Base-by-base conservation (phyloP, 2,797 vertebrate species). In the Argya squamiceps region DNA sequence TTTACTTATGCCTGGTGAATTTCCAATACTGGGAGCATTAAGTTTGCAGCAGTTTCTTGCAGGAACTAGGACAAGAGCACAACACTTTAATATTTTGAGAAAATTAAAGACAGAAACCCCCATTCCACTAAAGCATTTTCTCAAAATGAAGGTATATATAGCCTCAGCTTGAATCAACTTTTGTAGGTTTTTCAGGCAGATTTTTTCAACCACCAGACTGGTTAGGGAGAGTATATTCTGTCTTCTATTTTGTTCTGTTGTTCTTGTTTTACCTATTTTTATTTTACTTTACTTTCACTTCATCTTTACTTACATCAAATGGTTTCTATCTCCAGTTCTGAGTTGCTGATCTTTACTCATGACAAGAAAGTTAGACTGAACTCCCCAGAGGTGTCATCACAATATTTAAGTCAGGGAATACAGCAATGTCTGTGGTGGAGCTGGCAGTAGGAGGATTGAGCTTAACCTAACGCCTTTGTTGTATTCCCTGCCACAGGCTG, bases 351-450 rank as follows among this genome's bases (percentile, higher is more conserved):
- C 20, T 39, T 78, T 75, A 10, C 9, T 82, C 29, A 22, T 11
- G 32, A 74, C 18, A 3, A 55, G 14, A 68, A 73, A 55, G 62
- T 60, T 3, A 37, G 22, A 37, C 24, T 26, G 20, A 56, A 49
- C 37, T 30, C 69, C 37, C 22, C 43, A 88, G 63, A 43, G 16
- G 6, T 46, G 16, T 21, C 29, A 68, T 23, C 26, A 23, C 64
- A 21, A 53, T 20, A 21, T 10, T 15, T 15, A 39, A 65, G 18
- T 3, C 34, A 4, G 12, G 22, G 27, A 62, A 34, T 14, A 24
- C 16, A 52, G 14, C 36, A 65, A 23, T 0, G 0, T 15, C 37
- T 65, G 1, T 12, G 30, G 14, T 46, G n/a, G 9, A 58, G 37
- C 12, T 77, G 43, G 50, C 43, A 74, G 39, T 0, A 47, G 27